Conservation (phyloP, 1,140 invertebrate genomes). For the Pseudomyrmex cubaensis region DNA sequence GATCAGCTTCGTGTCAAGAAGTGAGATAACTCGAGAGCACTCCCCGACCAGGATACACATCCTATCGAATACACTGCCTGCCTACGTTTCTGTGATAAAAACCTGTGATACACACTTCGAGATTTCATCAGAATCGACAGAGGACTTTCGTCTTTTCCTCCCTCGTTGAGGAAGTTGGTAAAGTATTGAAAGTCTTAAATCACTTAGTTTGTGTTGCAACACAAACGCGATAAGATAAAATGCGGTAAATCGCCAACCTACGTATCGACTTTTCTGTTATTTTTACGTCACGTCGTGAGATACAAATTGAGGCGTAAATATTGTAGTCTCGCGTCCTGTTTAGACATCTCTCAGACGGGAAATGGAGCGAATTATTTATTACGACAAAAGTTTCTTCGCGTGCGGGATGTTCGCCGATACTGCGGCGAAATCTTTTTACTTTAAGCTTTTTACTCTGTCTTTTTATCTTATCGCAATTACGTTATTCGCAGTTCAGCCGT, state of each 20-base stretch:
- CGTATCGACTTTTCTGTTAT: neutral
- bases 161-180: conserved; percentile 4
- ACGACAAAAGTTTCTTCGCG: no score
- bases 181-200: neutral
- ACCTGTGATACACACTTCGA: conserved; percentile 38
- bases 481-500: conserved; percentile 2
- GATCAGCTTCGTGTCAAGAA: neutral
- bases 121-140: conserved; percentile 8
- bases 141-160: neutral
- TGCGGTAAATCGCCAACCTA: neutral
- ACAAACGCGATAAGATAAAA: conserved; percentile 17
- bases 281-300: neutral
- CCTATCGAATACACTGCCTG: conserved; percentile 27
- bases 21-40: neutral
- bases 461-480: neutral
- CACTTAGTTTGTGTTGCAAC: neutral
- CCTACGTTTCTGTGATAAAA: conserved; percentile 52
- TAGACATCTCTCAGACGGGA: no score
- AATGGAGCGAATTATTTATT: no score
- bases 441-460: no score
- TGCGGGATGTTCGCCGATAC: no score
- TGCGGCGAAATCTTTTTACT: neutral
- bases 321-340: no score
- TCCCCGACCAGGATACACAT: neutral
- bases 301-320: no score